Percentiles rank a stretch among this genome's conserved stretches.
Evolutionary conservation across 2,888 invertebrate species (phyloP).

Genomic region (Heliconius ismenius): DNA sequence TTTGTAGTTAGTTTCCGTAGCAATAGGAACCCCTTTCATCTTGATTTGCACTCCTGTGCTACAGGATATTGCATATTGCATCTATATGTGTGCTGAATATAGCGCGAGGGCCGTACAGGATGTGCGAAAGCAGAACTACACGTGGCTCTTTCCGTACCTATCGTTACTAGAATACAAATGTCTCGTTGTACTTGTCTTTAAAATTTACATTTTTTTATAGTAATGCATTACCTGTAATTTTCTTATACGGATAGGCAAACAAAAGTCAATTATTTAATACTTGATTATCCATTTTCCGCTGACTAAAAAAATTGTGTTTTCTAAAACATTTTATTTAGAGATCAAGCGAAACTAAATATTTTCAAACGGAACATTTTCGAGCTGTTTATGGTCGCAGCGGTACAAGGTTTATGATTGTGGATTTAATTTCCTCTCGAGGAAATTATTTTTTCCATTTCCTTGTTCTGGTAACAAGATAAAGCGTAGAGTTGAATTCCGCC

Average conservation of each 20-base stretch:
- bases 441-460: no score
- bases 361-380: no score
- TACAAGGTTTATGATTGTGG: not conserved
- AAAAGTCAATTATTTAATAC: no score
- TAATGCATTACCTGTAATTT: no score
- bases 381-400: no score
- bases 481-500: no score
- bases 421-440: not conserved
- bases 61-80: slow-evolving; percentile 40
- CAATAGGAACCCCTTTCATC: slow-evolving; percentile 27
- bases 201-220: not conserved
- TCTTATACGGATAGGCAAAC: no score
- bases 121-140: slow-evolving; percentile 15
- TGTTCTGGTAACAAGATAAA: no score
- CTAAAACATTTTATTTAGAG: no score
- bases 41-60: slow-evolving; percentile 29
- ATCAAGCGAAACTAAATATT: no score
- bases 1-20: slow-evolving; percentile 16
- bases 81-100: slow-evolving; percentile 11
- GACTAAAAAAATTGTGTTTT: no score
- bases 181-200: not conserved
- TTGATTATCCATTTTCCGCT: no score
- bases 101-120: slow-evolving; percentile 3
- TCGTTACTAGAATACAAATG: slow-evolving; percentile 5
- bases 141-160: not conserved